Conservation (phyloP, 2,113 vertebrate genomes). For the Pycnonotus jocosus region DNA sequence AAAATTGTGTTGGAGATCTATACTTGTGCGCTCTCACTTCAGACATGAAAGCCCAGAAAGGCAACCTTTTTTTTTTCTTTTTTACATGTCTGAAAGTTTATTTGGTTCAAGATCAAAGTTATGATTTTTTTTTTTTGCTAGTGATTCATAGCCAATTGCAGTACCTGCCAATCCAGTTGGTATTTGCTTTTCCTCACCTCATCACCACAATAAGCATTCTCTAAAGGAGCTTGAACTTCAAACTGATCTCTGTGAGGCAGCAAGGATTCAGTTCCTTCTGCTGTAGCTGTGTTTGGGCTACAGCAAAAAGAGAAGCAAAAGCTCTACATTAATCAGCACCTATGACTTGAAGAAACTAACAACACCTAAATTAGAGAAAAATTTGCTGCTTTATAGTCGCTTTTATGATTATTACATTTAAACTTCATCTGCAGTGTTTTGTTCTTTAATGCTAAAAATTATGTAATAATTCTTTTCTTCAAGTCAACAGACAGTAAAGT, state of each 20-base stretch:
- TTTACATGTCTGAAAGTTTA: background rate
- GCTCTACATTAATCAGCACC: background rate
- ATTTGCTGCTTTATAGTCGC: background rate
- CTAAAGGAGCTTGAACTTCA: background rate
- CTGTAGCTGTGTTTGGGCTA: background rate
- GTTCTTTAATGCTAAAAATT: conserved; percentile 13
- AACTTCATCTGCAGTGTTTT: background rate
- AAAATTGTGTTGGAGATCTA: background rate
- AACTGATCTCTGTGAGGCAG: background rate
- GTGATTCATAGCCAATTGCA: background rate
- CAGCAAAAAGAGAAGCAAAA: background rate
- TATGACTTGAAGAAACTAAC: background rate
- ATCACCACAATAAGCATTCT: background rate
- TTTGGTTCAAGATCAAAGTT: background rate
- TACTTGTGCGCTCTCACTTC: background rate
- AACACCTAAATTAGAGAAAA: background rate
- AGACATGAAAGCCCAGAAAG: background rate
- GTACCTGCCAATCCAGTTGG: background rate
- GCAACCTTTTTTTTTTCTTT: background rate
- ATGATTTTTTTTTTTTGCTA: background rate
- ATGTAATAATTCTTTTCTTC: background rate
- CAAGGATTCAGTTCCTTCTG: background rate
- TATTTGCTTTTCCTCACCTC: background rate
- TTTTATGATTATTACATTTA: conserved; percentile 2
- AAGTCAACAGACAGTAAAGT: background rate